Percentiles rank a stretch among this genome's conserved stretches.
Evolutionary conservation across 2,888 invertebrate genomes (phyloP).

Genomic region (Apodemia mormo): DNA sequence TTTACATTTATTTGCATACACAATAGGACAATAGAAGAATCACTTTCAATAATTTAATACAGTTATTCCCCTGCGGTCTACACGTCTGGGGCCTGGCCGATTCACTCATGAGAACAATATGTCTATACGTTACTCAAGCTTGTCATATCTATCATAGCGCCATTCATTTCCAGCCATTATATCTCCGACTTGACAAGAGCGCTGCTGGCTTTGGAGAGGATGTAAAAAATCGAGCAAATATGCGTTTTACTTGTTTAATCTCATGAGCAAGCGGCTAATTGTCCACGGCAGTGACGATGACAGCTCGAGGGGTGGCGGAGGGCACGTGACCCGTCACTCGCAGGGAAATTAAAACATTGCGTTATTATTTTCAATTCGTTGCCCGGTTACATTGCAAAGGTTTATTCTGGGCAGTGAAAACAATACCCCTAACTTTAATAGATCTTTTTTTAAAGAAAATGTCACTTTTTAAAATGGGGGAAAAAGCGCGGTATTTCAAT

Average conservation of each 20-base stretch:
- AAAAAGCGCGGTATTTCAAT: too few relatives aligned
- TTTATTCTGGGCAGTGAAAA: constrained; percentile 24
- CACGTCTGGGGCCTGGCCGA: neutral
- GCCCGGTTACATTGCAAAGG: constrained; percentile 35
- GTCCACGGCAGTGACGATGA: constrained; percentile 76
- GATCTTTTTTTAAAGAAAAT: neutral
- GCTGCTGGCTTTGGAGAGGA: constrained; percentile 39
- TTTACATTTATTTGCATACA: neutral
- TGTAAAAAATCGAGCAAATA: constrained; percentile 60
- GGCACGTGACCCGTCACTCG: constrained; percentile 81
- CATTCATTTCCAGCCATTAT: constrained; percentile 49
- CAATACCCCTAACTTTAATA: constrained; percentile 25
- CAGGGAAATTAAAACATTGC: constrained; percentile 82
- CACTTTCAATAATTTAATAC: neutral
- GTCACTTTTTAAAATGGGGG: too few relatives aligned
- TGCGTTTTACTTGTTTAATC: constrained; percentile 68
- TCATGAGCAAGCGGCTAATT: constrained; percentile 76
- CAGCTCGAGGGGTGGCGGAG: constrained; percentile 53
- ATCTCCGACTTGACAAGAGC: constrained; percentile 44
- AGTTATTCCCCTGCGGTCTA: neutral
- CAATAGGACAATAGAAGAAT: neutral
- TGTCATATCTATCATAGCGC: constrained; percentile 55
- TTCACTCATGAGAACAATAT: constrained; percentile 45
- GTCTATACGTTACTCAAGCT: constrained; percentile 45
- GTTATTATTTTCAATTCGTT: constrained; percentile 68